Evolutionary conservation across 1,140 invertebrate genomes (phyloP).

Genomic region (Brachionus asplanchnoidis): DNA sequence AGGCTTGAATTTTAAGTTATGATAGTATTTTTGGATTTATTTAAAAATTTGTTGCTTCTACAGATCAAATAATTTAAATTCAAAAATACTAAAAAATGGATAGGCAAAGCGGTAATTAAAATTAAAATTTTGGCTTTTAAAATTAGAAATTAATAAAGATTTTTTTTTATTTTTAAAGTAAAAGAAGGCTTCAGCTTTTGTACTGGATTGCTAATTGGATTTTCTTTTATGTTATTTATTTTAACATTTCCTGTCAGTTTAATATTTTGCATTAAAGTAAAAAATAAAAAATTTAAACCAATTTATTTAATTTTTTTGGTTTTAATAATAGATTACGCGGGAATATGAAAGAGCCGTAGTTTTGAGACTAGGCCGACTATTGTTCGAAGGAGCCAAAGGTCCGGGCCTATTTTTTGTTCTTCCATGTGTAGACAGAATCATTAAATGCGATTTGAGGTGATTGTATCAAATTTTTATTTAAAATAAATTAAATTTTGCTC

Average conservation of each 20-base stretch:
- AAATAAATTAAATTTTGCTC: neutral
- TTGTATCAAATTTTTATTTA: neutral
- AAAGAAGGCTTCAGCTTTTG: neutral
- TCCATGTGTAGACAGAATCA: conserved; percentile 41
- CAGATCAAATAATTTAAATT: neutral
- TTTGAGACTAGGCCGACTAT: conserved; percentile 32
- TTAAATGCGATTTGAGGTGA: conserved; percentile 42
- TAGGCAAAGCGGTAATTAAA: neutral
- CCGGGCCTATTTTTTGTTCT: conserved; percentile 43
- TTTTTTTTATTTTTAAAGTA: neutral
- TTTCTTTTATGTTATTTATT: neutral
- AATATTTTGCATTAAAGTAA: conserved; percentile 4
- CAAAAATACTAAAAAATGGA: neutral
- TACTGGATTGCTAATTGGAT: neutral
- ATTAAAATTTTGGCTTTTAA: neutral
- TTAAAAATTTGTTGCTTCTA: no score
- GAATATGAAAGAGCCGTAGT: conserved; percentile 43
- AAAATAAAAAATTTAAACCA: neutral
- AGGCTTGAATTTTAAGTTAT: neutral
- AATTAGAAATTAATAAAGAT: no score
- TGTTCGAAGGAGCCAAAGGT: conserved; percentile 1
- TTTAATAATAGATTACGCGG: neutral
- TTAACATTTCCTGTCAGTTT: conserved; percentile 14
- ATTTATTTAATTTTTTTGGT: neutral
- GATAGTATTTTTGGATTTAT: neutral